phyloP scores from a whole-genome alignment of 2,797 vertebrate species.

The Pseudochirops corinnae region DNA sequence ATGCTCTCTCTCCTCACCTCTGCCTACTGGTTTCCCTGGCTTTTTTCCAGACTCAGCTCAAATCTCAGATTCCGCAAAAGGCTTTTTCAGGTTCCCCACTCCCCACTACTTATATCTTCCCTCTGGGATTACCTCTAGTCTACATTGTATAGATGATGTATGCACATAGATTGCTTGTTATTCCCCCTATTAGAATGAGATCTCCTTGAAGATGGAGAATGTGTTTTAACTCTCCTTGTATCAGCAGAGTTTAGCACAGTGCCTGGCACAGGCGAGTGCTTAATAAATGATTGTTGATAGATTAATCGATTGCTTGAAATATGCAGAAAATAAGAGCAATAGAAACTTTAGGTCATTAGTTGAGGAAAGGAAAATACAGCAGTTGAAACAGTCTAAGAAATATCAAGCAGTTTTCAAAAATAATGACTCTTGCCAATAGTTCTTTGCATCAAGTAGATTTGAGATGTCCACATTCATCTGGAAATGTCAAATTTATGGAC shows the following conservation, averaged over 20 bases:
- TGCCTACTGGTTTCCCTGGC: background rate
- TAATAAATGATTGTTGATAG: background rate
- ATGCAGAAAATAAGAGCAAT: background rate
- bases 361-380: background rate
- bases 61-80: background rate
- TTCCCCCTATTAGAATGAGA: background rate
- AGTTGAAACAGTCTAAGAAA: background rate
- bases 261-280: background rate
- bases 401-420: background rate
- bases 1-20: background rate
- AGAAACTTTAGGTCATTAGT: background rate
- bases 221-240: background rate
- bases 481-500: constrained; percentile 16
- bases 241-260: background rate
- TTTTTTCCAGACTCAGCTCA: background rate
- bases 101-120: background rate
- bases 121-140: background rate
- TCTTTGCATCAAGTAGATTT: background rate
- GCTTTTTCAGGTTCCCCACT: background rate
- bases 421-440: background rate
- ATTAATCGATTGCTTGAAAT: background rate
- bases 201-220: background rate
- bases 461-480: constrained; percentile 6
- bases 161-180: background rate
- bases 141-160: background rate